A percentile compares a stretch with the other conserved stretches of the same genome.
Conservation (phyloP, 1,140 invertebrate species). For the Drosophila repletoides region DNA sequence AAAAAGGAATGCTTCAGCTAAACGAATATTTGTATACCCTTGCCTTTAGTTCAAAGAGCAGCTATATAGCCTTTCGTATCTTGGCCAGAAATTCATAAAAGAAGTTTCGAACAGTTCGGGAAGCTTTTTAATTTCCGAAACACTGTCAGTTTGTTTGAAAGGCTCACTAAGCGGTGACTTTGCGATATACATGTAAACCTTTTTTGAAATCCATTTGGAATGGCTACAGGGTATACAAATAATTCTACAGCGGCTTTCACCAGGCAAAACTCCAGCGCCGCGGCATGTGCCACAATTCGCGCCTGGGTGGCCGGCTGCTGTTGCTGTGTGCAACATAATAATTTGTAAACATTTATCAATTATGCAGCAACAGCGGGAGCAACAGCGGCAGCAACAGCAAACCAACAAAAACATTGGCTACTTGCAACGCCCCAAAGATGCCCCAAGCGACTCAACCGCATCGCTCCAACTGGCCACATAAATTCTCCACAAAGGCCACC, state of each 20-base stretch:
- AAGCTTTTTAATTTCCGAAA: no score
- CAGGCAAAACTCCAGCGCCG: neutral
- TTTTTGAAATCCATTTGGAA: no score
- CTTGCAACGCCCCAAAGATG: slow-evolving; percentile 47
- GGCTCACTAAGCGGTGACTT: no score
- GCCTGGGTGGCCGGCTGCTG: slow-evolving; percentile 57
- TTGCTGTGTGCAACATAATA: slow-evolving; percentile 71
- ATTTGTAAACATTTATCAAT: slow-evolving; percentile 80
- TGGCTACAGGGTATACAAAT: no score
- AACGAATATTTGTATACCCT: no score
- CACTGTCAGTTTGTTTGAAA: no score
- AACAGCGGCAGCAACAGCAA: slow-evolving; percentile 36
- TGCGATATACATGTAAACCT: no score
- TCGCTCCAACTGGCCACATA: slow-evolving; percentile 63
- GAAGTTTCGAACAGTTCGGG: no score
- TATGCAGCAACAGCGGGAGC: slow-evolving; percentile 71
- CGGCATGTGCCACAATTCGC: slow-evolving; percentile 2
- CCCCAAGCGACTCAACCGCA: slow-evolving; percentile 17
- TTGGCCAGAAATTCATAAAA: no score
- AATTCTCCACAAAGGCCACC: slow-evolving; percentile 61
- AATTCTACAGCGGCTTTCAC: slow-evolving; percentile 42
- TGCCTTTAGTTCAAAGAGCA: no score
- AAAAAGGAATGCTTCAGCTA: neutral
- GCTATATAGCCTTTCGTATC: no score
- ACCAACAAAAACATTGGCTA: slow-evolving; percentile 41